Evolutionary conservation across 2,797 vertebrate species (phyloP), one percentile per base, ranked within the genome.

Genomic region (Propithecus deckenii): DNA sequence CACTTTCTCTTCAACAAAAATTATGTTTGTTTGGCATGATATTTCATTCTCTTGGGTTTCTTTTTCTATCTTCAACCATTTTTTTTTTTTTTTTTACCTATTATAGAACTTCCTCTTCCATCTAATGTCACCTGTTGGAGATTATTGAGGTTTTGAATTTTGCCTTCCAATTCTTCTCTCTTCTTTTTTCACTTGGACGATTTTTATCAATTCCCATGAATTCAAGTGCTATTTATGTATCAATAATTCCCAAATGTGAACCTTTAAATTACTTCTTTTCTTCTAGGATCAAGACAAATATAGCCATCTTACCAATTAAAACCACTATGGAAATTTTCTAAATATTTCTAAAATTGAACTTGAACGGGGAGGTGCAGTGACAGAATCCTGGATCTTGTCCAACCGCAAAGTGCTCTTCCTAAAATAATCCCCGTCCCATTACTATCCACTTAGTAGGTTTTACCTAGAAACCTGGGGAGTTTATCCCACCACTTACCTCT

Each of bases 401-500:
- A 52, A 18, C 0, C 30, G 12, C 28, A 32, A 18, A 20, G 14
- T 7, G 0, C 5, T 38, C 0, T 4, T 52, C 22, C 52, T 46
- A 38, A 57, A 52, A 79, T 38, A 57, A 72, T 15, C 2, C 2
- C 2, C 25, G 0, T 65, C 14, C 86, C 9, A 57, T 52, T 38
- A 25, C 14, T 63, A n/a, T 25, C 20, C 32, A 30, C 25, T 46
- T 57, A 38, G 4, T 30, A 76, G 22, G 17, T 43, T 32, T n/a
- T 52, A 12, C 5, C 30, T n/a, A 59, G 46, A 48, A 63, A 59
- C 13, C 15, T 78, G n/a, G 2, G 7, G 69, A 32, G 1, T 69
- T 76, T 52, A 43, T 30, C 5, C 22, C 30, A 28, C 18, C 18
- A 20, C 22, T 63, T 69, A 69, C 22, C 13, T 30, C 57, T 28